phyloP scores from a whole-genome alignment of 37 sponge, comb jelly and placozoan species.

The Aplysina aerophoba region DNA sequence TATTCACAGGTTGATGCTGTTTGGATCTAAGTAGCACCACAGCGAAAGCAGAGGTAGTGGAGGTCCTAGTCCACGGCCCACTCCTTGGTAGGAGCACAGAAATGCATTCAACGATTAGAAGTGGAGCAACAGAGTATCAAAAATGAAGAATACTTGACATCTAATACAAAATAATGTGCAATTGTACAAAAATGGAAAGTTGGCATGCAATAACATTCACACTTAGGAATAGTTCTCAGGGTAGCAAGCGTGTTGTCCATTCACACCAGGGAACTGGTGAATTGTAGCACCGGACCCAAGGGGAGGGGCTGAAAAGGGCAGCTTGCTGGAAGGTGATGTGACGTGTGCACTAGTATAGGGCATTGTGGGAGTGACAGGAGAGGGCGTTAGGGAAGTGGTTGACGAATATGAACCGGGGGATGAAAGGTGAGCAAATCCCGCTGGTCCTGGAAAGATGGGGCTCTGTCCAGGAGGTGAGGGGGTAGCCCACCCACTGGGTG shows the following conservation, averaged over 20 bases:
- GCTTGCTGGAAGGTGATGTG: constrained; percentile 2
- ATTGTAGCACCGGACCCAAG: neutral
- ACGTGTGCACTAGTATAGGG: constrained; percentile 7
- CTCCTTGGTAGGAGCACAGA: too few species aligned
- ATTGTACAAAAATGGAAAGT: neutral
- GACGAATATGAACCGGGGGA: neutral
- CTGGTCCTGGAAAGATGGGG: constrained; percentile 18
- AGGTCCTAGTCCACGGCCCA: too few species aligned
- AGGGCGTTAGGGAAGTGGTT: constrained; percentile 6
- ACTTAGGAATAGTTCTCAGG: constrained; percentile 4
- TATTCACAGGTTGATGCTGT: too few species aligned
- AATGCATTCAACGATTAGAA: too few species aligned
- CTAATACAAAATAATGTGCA: neutral
- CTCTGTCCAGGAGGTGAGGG: constrained; percentile 33
- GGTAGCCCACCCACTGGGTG: constrained; percentile 16
- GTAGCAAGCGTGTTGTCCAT: neutral
- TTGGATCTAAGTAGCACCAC: too few species aligned
- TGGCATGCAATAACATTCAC: neutral
- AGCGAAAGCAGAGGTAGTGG: too few species aligned
- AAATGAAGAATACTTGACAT: neutral
- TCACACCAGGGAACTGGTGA: constrained; percentile 12
- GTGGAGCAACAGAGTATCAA: too few species aligned
- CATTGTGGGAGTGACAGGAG: constrained; percentile 29
- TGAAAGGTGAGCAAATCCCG: neutral
- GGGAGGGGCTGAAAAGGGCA: neutral